Evolutionary conservation across 2,888 invertebrate species (phyloP).

Genomic region (Parnassius smintheus): DNA sequence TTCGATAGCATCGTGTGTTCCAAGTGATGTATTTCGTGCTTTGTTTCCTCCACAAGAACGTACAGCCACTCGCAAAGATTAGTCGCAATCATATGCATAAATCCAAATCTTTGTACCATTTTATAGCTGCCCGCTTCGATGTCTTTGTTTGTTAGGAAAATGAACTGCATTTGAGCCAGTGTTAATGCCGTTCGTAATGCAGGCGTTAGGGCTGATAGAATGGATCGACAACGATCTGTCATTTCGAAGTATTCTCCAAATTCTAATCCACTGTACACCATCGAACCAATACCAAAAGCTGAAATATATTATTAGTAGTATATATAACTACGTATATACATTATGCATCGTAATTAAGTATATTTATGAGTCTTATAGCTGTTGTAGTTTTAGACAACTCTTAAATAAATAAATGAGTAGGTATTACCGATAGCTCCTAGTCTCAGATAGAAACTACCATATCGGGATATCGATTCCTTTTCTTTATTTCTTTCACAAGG

Average conservation of each 20-base stretch:
- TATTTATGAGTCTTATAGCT: too few relatives aligned
- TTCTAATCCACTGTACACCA: conserved; percentile 87
- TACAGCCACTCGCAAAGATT: conserved; percentile 96
- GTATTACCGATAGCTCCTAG: conserved; percentile 88
- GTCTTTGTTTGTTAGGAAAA: conserved; percentile 92
- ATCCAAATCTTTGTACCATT: conserved; percentile 90
- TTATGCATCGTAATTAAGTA: too few relatives aligned
- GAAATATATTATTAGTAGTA: conserved; percentile 28
- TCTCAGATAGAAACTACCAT: conserved; percentile 93
- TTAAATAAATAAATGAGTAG: conserved; percentile 25
- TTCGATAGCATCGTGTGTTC: conserved; percentile 63
- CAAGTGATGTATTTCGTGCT: conserved; percentile 91
- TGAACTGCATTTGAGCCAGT: conserved; percentile 95
- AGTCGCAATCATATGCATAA: conserved; percentile 97
- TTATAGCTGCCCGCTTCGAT: conserved; percentile 83
- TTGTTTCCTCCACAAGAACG: conserved; percentile 92
- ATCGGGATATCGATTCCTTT: conserved; percentile 77
- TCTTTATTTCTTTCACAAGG: conserved; percentile 60
- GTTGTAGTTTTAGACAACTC: conserved; percentile 1
- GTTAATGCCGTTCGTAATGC: conserved; percentile 91
- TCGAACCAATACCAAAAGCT: conserved; percentile 83
- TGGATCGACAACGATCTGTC: conserved; percentile 83
- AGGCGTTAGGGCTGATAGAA: conserved; percentile 88
- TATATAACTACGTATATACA: too few relatives aligned
- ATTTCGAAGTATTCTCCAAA: conserved; percentile 89